phyloP scores from a whole-genome alignment of 2,888 invertebrate species.

The Synanthedon myopaeformis region DNA sequence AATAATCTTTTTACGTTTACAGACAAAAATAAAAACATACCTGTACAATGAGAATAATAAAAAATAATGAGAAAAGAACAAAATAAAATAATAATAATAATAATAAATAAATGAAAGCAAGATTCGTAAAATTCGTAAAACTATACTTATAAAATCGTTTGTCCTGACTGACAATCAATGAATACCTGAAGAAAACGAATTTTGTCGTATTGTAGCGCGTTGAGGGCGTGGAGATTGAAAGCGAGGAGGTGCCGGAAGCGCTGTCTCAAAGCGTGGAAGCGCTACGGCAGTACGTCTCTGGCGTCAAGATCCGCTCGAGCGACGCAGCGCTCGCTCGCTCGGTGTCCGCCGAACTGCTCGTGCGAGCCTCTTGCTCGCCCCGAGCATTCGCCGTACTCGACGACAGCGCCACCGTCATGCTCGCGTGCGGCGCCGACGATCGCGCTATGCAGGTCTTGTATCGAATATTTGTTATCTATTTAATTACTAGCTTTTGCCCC shows the following conservation, averaged over 20 bases:
- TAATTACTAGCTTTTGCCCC: neutral
- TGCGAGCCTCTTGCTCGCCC: constrained; percentile 46
- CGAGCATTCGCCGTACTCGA: constrained; percentile 64
- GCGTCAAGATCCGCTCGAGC: constrained; percentile 14
- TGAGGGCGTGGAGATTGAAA: constrained; percentile 49
- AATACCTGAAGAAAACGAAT: neutral
- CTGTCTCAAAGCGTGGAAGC: constrained; percentile 44
- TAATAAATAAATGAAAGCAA: too few relatives aligned
- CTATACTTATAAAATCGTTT: too few relatives aligned
- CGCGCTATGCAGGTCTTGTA: constrained; percentile 39
- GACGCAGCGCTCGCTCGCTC: constrained; percentile 39
- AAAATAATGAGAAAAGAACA: too few relatives aligned
- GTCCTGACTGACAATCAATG: too few relatives aligned
- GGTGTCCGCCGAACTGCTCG: constrained; percentile 40
- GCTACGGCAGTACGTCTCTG: constrained; percentile 40
- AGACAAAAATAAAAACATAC: too few relatives aligned
- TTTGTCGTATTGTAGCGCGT: constrained; percentile 28
- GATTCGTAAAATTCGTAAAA: too few relatives aligned
- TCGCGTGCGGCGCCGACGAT: constrained; percentile 41
- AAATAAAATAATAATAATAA: too few relatives aligned
- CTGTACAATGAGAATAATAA: too few relatives aligned
- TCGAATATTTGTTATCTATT: neutral
- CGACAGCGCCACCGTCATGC: constrained; percentile 71
- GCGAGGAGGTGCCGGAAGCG: constrained; percentile 49
- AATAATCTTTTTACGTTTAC: too few relatives aligned